A percentile compares a stretch with the other conserved stretches of the same genome.
Conservation (phyloP, 35 echinoderm and acorn worm genomes). For the Eucidaris tribuloides region DNA sequence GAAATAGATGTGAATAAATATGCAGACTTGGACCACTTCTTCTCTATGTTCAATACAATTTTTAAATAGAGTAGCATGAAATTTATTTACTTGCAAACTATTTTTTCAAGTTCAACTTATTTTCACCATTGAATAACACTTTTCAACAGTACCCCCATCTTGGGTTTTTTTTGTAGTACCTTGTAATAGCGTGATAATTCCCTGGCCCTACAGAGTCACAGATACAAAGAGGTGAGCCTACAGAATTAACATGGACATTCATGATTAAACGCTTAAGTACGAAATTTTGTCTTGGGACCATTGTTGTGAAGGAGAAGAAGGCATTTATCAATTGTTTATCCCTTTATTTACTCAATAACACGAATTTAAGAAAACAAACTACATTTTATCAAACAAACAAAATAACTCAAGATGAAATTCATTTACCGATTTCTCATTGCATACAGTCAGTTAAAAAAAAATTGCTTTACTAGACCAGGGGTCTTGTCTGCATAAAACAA, state of each 20-base stretch:
- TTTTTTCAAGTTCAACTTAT: not conserved
- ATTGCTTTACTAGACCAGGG: too few relatives aligned
- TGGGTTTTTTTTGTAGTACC: not conserved
- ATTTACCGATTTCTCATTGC: not conserved
- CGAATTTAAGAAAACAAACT: not conserved
- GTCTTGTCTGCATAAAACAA: too few relatives aligned
- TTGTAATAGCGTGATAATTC: slow-evolving; percentile 12
- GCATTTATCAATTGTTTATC: not conserved
- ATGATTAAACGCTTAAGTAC: not conserved
- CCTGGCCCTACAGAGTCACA: slow-evolving; percentile 17
- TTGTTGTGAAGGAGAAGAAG: too few relatives aligned
- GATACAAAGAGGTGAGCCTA: not conserved
- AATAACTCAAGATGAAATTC: not conserved
- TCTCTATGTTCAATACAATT: not conserved
- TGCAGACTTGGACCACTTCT: too few relatives aligned
- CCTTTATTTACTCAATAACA: not conserved
- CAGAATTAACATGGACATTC: not conserved
- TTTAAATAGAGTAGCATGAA: not conserved
- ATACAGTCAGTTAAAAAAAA: too few relatives aligned
- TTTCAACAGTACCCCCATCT: not conserved
- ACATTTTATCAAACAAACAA: too few relatives aligned
- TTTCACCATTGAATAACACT: not conserved
- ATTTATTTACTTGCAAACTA: not conserved
- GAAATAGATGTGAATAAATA: too few relatives aligned
- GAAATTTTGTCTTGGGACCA: not conserved